phyloP scores from a whole-genome alignment of 2,113 vertebrate species.

The Sorex fumeus region DNA sequence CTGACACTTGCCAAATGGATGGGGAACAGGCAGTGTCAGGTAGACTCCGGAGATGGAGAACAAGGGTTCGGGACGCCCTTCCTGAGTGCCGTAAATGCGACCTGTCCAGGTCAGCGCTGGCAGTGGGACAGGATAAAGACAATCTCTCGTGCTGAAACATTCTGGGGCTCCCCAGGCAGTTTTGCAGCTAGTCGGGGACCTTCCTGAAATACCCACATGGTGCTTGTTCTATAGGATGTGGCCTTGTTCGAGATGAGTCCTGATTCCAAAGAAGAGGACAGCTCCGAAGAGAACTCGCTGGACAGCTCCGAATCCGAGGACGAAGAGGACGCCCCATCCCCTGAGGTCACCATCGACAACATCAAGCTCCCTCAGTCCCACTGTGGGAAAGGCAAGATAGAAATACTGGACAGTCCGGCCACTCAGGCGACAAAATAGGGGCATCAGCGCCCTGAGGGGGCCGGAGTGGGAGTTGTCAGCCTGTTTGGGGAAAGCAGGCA shows the following conservation, averaged over 20 bases:
- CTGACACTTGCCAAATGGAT: too few species aligned
- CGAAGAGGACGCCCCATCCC: conserved; percentile 73
- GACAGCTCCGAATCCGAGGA: conserved; percentile 87
- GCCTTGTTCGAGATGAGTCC: conserved; percentile 93
- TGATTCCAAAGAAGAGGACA: conserved; percentile 84
- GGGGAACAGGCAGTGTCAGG: too few species aligned
- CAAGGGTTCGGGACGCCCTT: neutral
- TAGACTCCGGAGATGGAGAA: neutral
- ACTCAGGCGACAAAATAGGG: conserved; percentile 78
- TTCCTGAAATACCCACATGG: neutral
- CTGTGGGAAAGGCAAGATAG: conserved; percentile 90
- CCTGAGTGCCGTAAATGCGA: neutral
- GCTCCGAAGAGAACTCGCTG: conserved; percentile 84
- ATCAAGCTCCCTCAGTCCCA: conserved; percentile 91
- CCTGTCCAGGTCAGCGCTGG: neutral
- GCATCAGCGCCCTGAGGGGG: conserved; percentile 5
- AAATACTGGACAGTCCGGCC: conserved; percentile 89
- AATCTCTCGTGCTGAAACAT: neutral
- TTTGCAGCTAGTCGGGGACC: neutral
- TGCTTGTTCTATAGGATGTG: conserved; percentile 90
- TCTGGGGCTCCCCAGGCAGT: neutral
- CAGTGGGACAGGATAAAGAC: neutral
- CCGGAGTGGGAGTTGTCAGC: neutral
- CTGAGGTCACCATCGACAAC: conserved; percentile 90
- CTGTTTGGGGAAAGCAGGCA: neutral